phyloP scores from a whole-genome alignment of 2,888 invertebrate species.

The Ceratothoa steindachneri region DNA sequence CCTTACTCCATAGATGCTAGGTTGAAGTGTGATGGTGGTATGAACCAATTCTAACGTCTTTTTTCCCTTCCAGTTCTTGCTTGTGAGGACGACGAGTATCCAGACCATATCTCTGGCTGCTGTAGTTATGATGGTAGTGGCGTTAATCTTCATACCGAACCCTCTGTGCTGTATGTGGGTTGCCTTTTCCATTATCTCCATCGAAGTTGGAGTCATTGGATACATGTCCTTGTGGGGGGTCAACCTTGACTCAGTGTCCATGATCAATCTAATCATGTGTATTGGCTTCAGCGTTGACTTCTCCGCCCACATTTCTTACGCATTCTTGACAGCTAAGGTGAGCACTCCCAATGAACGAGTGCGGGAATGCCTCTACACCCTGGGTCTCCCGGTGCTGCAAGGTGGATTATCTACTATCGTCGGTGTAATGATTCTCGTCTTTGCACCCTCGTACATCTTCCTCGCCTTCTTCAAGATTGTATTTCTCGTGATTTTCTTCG shows the following conservation, averaged over 20 bases:
- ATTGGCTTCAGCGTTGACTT: no score
- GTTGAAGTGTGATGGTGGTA: background rate
- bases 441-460: slow-evolving; percentile 91
- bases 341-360: slow-evolving; percentile 48
- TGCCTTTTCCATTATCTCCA: slow-evolving; percentile 87
- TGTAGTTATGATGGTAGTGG: slow-evolving; percentile 86
- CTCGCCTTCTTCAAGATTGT: slow-evolving; percentile 60
- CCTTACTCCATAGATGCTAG: no score
- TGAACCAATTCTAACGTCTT: background rate
- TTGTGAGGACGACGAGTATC: slow-evolving; percentile 79
- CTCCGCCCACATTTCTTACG: slow-evolving; percentile 56
- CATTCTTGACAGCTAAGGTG: slow-evolving; percentile 53
- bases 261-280: slow-evolving; percentile 96
- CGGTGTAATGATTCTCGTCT: slow-evolving; percentile 76
- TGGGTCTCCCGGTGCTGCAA: slow-evolving; percentile 62
- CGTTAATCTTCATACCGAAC: slow-evolving; percentile 89
- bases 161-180: slow-evolving; percentile 89
- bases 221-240: slow-evolving; percentile 96
- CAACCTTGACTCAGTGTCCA: slow-evolving; percentile 87
- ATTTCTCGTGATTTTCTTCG: slow-evolving; percentile 88
- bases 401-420: slow-evolving; percentile 86
- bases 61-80: slow-evolving; percentile 66
- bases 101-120: slow-evolving; percentile 88
- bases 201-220: slow-evolving; percentile 87
- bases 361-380: slow-evolving; percentile 53